A percentile compares a stretch with the other conserved stretches of the same genome.
Conservation (phyloP, 2,113 vertebrate genomes). For the Phrynocephalus versicolor region DNA sequence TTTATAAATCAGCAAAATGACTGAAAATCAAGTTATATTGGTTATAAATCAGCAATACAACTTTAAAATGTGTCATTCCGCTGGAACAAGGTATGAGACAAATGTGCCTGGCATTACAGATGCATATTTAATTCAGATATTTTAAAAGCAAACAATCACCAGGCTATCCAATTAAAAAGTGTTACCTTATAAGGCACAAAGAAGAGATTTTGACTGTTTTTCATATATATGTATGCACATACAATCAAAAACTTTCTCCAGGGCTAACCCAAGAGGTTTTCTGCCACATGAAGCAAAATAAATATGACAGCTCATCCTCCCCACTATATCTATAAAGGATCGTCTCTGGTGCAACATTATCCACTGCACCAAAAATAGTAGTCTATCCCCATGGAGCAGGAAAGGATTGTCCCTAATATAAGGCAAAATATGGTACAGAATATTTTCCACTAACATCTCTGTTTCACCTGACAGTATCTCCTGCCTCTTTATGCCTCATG, state of each 20-base stretch:
- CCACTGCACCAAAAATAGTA: too few relatives aligned
- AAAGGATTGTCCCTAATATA: too few relatives aligned
- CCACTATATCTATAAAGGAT: neutral
- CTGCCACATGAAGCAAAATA: neutral
- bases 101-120: constrained; percentile 57
- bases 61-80: constrained; percentile 45
- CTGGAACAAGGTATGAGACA: constrained; percentile 50
- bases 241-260: constrained; percentile 57
- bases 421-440: too few relatives aligned
- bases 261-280: neutral
- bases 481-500: too few relatives aligned
- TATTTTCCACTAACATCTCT: too few relatives aligned
- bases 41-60: constrained; percentile 59
- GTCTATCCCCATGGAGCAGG: too few relatives aligned
- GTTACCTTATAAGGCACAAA: constrained; percentile 46
- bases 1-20: constrained; percentile 52
- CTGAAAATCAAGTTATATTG: constrained; percentile 55
- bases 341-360: too few relatives aligned
- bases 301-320: neutral
- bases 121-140: constrained; percentile 63
- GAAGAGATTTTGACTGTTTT: constrained; percentile 48
- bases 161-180: constrained; percentile 53
- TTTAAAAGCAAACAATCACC: constrained; percentile 60
- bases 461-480: too few relatives aligned
- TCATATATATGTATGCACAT: constrained; percentile 41